These are phyloP conservation scores for Spizella passerina DNA, from an alignment of 2,797 vertebrate genomes.

Conservation along the genomic window DNA sequence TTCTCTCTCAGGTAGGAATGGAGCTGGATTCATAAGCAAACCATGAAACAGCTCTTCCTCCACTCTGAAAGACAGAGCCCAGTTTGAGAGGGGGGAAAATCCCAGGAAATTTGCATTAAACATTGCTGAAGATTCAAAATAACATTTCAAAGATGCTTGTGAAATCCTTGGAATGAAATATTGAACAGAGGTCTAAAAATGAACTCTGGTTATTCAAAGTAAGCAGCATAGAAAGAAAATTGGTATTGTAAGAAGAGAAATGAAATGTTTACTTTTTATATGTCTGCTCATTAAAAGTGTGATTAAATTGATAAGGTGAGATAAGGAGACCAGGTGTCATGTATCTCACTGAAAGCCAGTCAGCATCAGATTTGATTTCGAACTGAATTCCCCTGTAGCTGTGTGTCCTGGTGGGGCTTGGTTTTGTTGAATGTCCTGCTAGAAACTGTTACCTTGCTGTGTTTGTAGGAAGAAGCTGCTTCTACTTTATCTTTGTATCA, in stretches of 20 bases:
- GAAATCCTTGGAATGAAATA: background rate
- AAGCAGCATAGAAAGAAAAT: background rate
- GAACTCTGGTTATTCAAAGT: background rate
- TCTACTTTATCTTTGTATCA: constrained; percentile 19
- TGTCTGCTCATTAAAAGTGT: background rate
- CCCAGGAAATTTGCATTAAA: background rate
- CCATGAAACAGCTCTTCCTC: background rate
- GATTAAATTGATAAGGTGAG: background rate
- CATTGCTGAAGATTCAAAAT: background rate
- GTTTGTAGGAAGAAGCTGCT: background rate
- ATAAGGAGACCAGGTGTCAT: background rate
- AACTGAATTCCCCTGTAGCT: background rate
- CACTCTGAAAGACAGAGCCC: background rate
- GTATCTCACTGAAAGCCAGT: background rate
- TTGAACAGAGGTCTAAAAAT: background rate
- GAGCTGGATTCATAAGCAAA: background rate
- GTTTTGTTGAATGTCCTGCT: background rate
- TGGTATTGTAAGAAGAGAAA: background rate
- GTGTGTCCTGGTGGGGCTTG: background rate
- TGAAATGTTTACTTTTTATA: background rate
- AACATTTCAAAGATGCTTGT: background rate
- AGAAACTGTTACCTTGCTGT: background rate
- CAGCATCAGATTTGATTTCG: background rate
- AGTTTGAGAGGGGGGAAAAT: background rate
- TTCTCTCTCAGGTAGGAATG: background rate